Conservation (phyloP, 2,888 invertebrate species). For the Corythucha ciliata region DNA sequence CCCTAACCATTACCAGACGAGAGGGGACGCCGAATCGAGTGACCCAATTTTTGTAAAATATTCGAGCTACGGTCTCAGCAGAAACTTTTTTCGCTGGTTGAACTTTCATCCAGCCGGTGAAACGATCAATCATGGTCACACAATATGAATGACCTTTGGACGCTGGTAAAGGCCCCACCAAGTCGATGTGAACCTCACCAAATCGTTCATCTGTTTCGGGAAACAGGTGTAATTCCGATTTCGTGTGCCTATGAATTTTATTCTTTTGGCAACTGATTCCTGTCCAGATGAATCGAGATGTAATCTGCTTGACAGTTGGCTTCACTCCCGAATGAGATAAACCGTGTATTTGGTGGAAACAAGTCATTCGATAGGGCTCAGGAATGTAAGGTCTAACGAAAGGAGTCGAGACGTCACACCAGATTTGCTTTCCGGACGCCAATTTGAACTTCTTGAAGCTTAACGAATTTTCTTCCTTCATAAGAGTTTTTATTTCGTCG, state of each 20-base stretch:
- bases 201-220: conserved; percentile 37
- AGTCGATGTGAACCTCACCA: conserved; percentile 42
- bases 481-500: neutral
- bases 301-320: conserved; percentile 16
- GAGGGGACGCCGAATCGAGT: conserved; percentile 41
- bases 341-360: conserved; percentile 6
- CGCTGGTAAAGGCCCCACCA: conserved; percentile 41
- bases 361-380: conserved; percentile 6
- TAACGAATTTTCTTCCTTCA: neutral
- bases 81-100: conserved; percentile 39
- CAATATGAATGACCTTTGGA: conserved; percentile 37
- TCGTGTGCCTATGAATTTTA: conserved; percentile 37
- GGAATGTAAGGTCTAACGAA: conserved; percentile 9
- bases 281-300: conserved; percentile 13
- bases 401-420: conserved; percentile 17
- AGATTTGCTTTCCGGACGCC: neutral
- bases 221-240: conserved; percentile 30
- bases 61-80: conserved; percentile 39
- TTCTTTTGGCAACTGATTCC: conserved; percentile 36
- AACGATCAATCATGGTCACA: conserved; percentile 39
- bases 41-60: conserved; percentile 41
- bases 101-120: conserved; percentile 41
- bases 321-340: conserved; percentile 12
- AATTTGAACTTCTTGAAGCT: neutral
- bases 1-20: conserved; percentile 39